A percentile compares a stretch with the other conserved stretches of the same genome.
These are phyloP conservation scores for Parthenolecanium corni DNA, from an alignment of 2,888 invertebrate genomes.

Conservation along the genomic window DNA sequence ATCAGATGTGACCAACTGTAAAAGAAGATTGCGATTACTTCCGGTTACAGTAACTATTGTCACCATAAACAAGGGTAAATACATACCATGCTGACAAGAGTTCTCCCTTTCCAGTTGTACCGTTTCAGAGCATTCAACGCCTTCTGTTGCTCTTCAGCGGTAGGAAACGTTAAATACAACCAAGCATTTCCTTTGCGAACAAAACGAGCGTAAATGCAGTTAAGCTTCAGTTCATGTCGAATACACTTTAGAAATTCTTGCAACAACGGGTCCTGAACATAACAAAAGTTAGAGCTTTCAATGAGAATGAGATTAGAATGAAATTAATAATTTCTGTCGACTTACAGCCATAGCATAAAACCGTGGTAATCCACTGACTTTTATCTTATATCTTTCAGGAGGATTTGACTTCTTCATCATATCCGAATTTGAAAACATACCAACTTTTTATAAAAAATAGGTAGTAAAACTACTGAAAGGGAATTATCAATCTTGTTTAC, in stretches of 20 bases:
- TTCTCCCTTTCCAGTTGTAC: slow-evolving; percentile 36
- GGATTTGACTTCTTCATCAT: slow-evolving; percentile 11
- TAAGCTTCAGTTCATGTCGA: slow-evolving; percentile 38
- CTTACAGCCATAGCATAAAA: slow-evolving; percentile 39
- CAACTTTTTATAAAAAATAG: neutral
- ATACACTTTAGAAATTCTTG: slow-evolving; percentile 43
- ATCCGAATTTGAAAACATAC: slow-evolving; percentile 1
- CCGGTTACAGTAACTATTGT: neutral
- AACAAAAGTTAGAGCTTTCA: neutral
- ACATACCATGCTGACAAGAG: slow-evolving; percentile 37
- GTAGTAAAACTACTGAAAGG: too few relatives aligned
- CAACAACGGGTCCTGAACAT: slow-evolving; percentile 32
- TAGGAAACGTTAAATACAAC: slow-evolving; percentile 37
- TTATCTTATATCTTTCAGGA: slow-evolving; percentile 35
- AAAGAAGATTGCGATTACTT: neutral
- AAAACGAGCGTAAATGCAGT: slow-evolving; percentile 41
- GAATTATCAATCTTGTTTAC: too few relatives aligned
- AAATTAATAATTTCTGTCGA: neutral
- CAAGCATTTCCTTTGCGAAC: slow-evolving; percentile 35
- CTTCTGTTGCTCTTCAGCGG: slow-evolving; percentile 40
- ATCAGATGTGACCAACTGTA: slow-evolving; percentile 34
- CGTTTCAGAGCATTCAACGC: slow-evolving; percentile 38
- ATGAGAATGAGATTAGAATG: neutral
- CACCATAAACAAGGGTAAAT: neutral
- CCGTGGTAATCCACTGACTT: slow-evolving; percentile 41